Evolutionary conservation across 1,140 invertebrate species (phyloP), one percentile per base, ranked within the genome.

Genomic region (Diprion similis): DNA sequence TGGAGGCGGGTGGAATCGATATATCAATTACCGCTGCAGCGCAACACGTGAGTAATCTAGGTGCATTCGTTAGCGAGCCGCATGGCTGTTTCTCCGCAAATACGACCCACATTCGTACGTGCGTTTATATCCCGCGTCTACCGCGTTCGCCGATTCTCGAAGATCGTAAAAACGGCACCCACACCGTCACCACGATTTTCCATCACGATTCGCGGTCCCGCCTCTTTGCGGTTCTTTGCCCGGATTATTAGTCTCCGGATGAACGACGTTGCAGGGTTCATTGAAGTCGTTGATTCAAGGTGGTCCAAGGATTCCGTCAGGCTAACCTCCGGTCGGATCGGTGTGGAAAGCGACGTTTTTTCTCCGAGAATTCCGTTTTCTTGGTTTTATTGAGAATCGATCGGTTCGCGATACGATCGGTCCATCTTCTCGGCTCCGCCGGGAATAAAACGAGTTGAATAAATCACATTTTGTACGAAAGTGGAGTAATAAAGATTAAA

Each of bases 11-110:
- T 15, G 70, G 67, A 79, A 80, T 79, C 79, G 79, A 77, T 81
- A 78, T 84, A 83, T 84, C 83, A 81, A 85, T 85, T 84, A 81
- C 81, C 76, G 70, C 75, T 75, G 74, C 71, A 71, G 64, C 51
- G 51, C 51, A 59, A 59, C 51, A 59, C 51, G 51, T 59, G n/a
- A 59, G 11, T 59, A 59, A 59, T 59, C 51, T 59, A 59, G 51
- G 51, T 59, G 51, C 51, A 59, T 59, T 59, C 51, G 51, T 59
- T 59, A 59, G 8, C 24, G 24, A 37, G 2, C 24, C 24, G 24
- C 24, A 0, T 6, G 24, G 24, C 24, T 37, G 24, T 37, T 37
- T 37, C 24, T 37, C 24, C 24, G 24, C 24, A 37, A 37, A 37
- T 37, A 37, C 24, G 24, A 37, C 24, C 24, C 24, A 37, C 24